These are phyloP conservation scores for Hippasteria phrygiana DNA, from an alignment of 53 echinoderm and acorn worm species.

Conservation along the genomic window DNA sequence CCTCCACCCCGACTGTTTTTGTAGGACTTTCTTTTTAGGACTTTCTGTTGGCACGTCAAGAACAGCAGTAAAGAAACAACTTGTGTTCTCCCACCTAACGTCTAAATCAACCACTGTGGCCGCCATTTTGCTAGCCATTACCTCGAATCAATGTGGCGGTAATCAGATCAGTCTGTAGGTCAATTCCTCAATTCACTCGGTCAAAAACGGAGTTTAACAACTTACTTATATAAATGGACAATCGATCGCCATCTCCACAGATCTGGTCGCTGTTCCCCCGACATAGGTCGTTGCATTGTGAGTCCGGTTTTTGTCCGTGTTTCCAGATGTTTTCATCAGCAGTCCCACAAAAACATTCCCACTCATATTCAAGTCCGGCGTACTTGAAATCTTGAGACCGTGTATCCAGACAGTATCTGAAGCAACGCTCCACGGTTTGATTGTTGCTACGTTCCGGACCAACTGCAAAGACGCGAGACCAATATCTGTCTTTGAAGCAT, in stretches of 20 bases:
- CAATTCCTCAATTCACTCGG: neutral
- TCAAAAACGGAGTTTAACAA: neutral
- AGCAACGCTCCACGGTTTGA: conserved; percentile 7
- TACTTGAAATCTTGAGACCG: neutral
- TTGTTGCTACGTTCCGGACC: neutral
- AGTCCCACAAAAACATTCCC: neutral
- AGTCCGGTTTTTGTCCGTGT: neutral
- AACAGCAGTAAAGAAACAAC: too few relatives aligned
- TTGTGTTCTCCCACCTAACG: too few relatives aligned
- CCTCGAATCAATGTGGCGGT: neutral
- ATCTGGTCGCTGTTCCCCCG: neutral
- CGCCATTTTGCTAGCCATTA: too few relatives aligned
- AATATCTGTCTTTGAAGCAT: neutral
- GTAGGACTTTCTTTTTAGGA: too few relatives aligned
- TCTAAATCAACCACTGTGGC: too few relatives aligned
- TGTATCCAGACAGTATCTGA: neutral
- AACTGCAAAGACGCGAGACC: neutral
- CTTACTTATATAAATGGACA: neutral
- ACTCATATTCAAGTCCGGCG: neutral
- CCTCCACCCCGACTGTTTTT: too few relatives aligned
- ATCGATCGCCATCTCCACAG: neutral
- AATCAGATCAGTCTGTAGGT: neutral
- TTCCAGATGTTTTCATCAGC: neutral
- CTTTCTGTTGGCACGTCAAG: too few relatives aligned
- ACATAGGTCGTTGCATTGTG: neutral